Evolutionary conservation across 2,113 vertebrate genomes (phyloP).

Genomic region (Tympanuchus pallidicinctus): DNA sequence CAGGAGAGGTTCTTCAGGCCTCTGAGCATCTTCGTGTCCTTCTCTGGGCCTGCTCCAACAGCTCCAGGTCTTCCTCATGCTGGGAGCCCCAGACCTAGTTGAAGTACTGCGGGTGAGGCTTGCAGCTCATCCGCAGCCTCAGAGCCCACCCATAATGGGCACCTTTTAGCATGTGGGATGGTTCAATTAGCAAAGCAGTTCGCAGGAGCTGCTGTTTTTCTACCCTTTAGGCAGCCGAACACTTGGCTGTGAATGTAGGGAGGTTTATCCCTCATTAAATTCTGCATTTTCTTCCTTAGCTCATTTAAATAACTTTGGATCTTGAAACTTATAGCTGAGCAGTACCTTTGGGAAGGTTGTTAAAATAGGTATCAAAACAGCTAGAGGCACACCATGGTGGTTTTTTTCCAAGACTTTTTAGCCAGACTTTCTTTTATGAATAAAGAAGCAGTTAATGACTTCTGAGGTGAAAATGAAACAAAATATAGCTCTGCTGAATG

Average conservation of each 20-base stretch:
- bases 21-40: background rate
- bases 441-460: constrained; percentile 20
- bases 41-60: background rate
- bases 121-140: fast-evolving
- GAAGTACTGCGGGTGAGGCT: background rate
- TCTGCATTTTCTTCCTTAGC: background rate
- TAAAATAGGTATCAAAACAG: constrained; percentile 34
- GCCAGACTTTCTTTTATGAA: background rate
- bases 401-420: background rate
- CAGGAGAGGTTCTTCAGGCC: background rate
- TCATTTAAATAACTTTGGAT: constrained; percentile 6
- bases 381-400: background rate
- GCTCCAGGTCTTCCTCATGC: background rate
- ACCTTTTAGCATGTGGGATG: fast-evolving
- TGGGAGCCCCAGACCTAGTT: background rate
- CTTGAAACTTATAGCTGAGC: background rate
- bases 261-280: constrained; percentile 16
- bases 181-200: background rate
- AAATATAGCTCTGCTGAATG: background rate
- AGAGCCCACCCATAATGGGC: fast-evolving
- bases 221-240: background rate
- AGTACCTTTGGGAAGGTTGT: background rate
- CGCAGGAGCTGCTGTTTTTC: background rate
- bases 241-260: background rate
- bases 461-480: background rate